phyloP scores from a whole-genome alignment of 2,888 invertebrate genomes.

The Seira musarum region DNA sequence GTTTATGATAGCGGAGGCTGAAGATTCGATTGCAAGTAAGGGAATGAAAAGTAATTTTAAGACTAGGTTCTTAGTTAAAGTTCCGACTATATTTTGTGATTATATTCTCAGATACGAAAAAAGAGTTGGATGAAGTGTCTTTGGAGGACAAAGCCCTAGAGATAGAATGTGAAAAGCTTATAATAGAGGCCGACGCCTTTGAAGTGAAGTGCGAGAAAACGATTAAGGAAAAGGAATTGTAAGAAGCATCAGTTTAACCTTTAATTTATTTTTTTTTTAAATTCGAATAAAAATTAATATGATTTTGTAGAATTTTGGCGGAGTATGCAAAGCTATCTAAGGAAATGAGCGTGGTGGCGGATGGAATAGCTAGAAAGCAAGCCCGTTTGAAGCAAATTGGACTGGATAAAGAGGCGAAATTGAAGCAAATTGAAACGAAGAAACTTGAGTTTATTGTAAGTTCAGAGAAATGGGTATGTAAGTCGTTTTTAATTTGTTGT shows the following conservation, averaged over 20 bases:
- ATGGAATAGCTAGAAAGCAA: neutral
- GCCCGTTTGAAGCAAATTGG: neutral
- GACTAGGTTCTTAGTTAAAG: neutral
- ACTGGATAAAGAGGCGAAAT: neutral
- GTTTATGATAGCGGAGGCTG: conserved; percentile 34
- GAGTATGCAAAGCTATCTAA: neutral
- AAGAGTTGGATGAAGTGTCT: neutral
- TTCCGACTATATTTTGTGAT: neutral
- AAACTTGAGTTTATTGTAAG: conserved; percentile 2
- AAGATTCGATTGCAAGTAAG: conserved; percentile 46
- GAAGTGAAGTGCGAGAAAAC: conserved; percentile 12
- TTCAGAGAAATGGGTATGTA: conserved; percentile 4
- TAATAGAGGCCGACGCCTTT: conserved; percentile 2
- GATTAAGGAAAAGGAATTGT: conserved; percentile 20
- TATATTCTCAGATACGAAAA: conserved; percentile 23
- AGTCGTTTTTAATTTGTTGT: too few relatives aligned
- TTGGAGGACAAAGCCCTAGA: neutral
- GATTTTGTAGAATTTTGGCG: conserved; percentile 13
- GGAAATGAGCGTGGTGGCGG: conserved; percentile 5
- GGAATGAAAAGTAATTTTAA: too few relatives aligned
- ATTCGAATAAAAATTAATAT: neutral
- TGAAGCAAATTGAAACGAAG: neutral
- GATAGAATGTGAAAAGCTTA: conserved; percentile 9
- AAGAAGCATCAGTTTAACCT: conserved; percentile 7
- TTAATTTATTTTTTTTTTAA: neutral